Evolutionary conservation across 2,113 vertebrate species (phyloP).

Genomic region (Pseudopipra pipra): DNA sequence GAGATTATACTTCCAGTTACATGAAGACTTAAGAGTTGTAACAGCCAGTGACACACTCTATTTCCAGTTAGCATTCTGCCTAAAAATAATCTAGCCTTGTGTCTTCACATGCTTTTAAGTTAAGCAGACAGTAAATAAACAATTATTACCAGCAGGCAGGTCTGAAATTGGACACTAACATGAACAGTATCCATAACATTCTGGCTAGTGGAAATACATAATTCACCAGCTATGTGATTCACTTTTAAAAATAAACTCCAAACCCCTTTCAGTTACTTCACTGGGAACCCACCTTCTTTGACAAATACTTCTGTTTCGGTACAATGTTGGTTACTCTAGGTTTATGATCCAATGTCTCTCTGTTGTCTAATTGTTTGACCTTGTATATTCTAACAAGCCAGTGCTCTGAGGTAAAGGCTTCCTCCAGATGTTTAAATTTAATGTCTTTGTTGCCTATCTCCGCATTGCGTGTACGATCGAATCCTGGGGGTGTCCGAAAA

Average conservation of each 20-base stretch:
- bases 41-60: slow-evolving; percentile 55
- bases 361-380: slow-evolving; percentile 93
- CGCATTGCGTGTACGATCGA: slow-evolving; percentile 95
- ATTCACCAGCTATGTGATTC: slow-evolving; percentile 38
- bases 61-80: slow-evolving; percentile 55
- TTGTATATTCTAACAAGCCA: slow-evolving; percentile 99
- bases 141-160: slow-evolving; percentile 40
- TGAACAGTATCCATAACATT: slow-evolving; percentile 34
- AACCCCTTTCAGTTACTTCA: background rate
- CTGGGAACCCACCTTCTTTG: slow-evolving; percentile 88
- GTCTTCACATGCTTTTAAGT: slow-evolving; percentile 66
- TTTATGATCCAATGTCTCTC: slow-evolving; percentile 89
- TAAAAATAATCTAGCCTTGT: slow-evolving; percentile 56
- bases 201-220: slow-evolving; percentile 45
- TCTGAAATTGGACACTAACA: slow-evolving; percentile 41
- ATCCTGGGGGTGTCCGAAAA: slow-evolving; percentile 95
- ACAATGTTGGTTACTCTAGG: slow-evolving; percentile 86
- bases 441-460: slow-evolving; percentile 99
- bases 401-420: slow-evolving; percentile 97
- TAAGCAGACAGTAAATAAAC: slow-evolving; percentile 50
- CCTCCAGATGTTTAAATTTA: slow-evolving; percentile 94
- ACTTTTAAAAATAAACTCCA: slow-evolving; percentile 34
- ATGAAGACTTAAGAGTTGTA: slow-evolving; percentile 55
- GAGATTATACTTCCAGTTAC: slow-evolving; percentile 64
- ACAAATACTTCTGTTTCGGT: slow-evolving; percentile 95